A percentile compares a stretch with the other conserved stretches of the same genome.
Conservation (phyloP, 2,797 vertebrate genomes). For the Vireo griseus region DNA sequence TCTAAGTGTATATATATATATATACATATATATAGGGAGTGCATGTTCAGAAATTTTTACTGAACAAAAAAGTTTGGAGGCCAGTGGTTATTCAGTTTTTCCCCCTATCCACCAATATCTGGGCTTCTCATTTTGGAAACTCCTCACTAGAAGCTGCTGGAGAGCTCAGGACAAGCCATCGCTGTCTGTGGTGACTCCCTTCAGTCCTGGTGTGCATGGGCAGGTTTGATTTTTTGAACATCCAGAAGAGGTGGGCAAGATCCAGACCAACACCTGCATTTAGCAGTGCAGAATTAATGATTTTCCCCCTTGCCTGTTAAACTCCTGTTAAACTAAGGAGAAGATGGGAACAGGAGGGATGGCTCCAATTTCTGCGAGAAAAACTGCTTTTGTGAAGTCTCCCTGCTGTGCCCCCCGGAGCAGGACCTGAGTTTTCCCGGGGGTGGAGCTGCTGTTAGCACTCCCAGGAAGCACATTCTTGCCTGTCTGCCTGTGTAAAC, state of each 20-base stretch:
- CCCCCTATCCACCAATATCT: background rate
- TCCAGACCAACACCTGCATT: background rate
- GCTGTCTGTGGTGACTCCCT: accelerated
- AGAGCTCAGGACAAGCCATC: accelerated
- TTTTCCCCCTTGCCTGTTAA: background rate
- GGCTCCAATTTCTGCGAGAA: background rate
- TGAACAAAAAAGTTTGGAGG: background rate
- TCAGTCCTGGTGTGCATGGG: accelerated
- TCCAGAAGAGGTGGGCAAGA: background rate
- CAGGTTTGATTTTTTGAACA: background rate
- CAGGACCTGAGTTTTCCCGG: background rate
- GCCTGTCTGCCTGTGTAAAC: background rate
- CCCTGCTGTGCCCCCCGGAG: background rate
- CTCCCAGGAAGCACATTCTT: conserved; percentile 18
- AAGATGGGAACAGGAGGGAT: background rate
- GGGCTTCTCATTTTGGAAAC: background rate
- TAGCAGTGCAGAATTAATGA: background rate
- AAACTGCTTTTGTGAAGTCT: background rate
- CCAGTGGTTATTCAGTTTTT: background rate
- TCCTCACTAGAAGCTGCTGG: background rate
- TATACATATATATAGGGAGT: no score
- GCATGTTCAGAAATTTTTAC: background rate
- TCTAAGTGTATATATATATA: accelerated
- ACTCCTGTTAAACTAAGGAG: background rate
- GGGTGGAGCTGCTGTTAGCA: background rate